Evolutionary conservation across 2,113 vertebrate species (phyloP), one percentile per base, ranked within the genome.

Genomic region (Ammodytes dubius): DNA sequence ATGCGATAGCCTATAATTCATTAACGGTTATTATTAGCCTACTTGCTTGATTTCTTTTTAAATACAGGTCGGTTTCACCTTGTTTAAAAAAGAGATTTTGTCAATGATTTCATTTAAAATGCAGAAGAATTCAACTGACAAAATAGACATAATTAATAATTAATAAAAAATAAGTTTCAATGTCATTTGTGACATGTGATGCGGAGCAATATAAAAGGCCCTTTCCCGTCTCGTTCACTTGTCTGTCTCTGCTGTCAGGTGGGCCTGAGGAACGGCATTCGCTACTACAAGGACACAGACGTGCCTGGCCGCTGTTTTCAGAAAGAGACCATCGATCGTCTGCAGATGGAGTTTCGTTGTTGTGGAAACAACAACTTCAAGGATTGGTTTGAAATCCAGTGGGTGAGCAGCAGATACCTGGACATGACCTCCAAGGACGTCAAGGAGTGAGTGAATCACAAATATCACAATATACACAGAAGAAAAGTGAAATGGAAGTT

Each of bases 351-450:
- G 81, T 95, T 96, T 84, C 95, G 88, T 13, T 97, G 97, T 87
- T 97, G 96, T 54, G 96, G 96, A 45, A 95, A 95, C 89, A 95
- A 86, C 54, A 94, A 96, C 86, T 96, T 94, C 93, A 95, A 90
- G 89, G 97, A 97, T 81, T 97, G 96, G 96, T 96, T 96, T 66
- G 95, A 96, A 82, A 94, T 96, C 43, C 96, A 96, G 90, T 96
- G 96, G 96, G 89, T 96, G 92, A 96, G 94, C 93, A 95, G 91
- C 89, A 92, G 95, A 82, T 96, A 95, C 85, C 89, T 96, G 92
- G 95, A 96, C 83, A 96, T 93, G 89, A 96, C 94, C 77, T 91
- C 93, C 63, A 95, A 95, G 80, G 95, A 96, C 2, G 94, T 96
- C n/a, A 96, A 95, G 82, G 96, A 96, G 96, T 96, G 90, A 96